Base-by-base conservation (phyloP, 2,888 invertebrate genomes). In the Dendrolimus pini region DNA sequence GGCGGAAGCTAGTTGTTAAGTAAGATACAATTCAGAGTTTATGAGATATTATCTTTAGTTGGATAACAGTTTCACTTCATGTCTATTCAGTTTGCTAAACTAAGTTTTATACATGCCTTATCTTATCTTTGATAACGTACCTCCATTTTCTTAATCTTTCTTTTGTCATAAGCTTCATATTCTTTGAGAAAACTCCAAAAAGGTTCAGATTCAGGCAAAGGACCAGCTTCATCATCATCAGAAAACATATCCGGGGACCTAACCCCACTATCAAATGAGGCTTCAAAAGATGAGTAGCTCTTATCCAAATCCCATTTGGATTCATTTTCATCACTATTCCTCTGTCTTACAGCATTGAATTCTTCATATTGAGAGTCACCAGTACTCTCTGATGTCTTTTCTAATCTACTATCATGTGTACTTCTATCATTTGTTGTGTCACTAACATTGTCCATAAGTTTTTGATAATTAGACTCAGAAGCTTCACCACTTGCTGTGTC, bases 171-270 rank as follows among this genome's bases (percentile, higher is more conserved):
- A 56, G 74, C 66, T 74, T 90, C 90, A 78, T 69, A 81, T 61
- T 88, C 80, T 62, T 82, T 83, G 0, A 89, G 64, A 60, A 89
- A 88, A 56, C 62, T 69, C 85, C 89, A 89, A 69, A 85, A 85
- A 53, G 81, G 82, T 58, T 85, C 82, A n/a, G 63, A 56, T 42
- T 78, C 81, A 54, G 67, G 62, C 41, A 60, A 64, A 12, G 62
- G 58, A 2, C 78, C 66, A 41, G 70, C 83, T 54, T 86, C 89
- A 57, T 93, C 93, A 54, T 92, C 92, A 61, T 93, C 93, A 60
- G 92, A 93, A 75, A 95, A 95, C 72, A 95, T 84, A 71, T 95
- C 94, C 0, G 95, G 95, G 57, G 93, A 93, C 55, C 90, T 71
- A 53, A 89, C 81, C 64, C 89, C 89, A 69, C 89, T 90, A 68